These are phyloP conservation scores for Hydractinia echinata DNA, from an alignment of 30 jellyfish, hydroid and myxozoan genomes.

Conservation along the genomic window DNA sequence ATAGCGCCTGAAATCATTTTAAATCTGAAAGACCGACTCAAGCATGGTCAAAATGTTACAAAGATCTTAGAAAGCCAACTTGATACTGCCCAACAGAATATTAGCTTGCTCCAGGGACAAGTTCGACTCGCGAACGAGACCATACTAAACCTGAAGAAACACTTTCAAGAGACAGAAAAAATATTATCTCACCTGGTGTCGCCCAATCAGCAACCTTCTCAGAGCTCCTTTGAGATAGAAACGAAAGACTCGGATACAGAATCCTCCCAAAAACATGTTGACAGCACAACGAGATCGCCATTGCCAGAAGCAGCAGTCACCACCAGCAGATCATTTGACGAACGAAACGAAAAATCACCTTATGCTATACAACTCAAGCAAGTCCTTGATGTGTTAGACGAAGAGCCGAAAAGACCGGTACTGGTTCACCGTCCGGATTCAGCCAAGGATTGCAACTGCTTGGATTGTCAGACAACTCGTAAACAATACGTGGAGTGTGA, in stretches of 20 bases:
- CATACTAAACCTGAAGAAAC: conserved; percentile 73
- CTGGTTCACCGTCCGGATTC: neutral
- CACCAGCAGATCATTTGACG: conserved; percentile 20
- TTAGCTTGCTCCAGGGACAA: conserved; percentile 86
- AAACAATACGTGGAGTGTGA: conserved; percentile 12
- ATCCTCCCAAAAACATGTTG: neutral
- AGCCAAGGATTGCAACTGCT: neutral
- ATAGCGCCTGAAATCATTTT: neutral
- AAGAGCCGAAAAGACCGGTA: conserved; percentile 55
- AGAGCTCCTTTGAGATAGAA: neutral
- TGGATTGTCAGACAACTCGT: conserved; percentile 3
- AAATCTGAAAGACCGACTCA: conserved; percentile 62
- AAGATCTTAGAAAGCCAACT: conserved; percentile 84
- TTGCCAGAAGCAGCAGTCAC: conserved; percentile 12
- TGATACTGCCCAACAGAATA: conserved; percentile 87
- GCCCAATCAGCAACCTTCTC: neutral
- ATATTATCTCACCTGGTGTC: conserved; percentile 21
- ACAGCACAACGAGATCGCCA: conserved; percentile 37
- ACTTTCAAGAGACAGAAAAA: conserved; percentile 67
- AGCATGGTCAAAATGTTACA: conserved; percentile 84
- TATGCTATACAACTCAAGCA: conserved; percentile 92
- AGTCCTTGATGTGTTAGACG: conserved; percentile 90
- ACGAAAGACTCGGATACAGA: neutral
- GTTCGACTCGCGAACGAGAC: conserved; percentile 90
- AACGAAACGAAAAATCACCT: conserved; percentile 47